These are phyloP conservation scores for Baryphthengus martii DNA, from an alignment of 2,113 vertebrate species.

Conservation along the genomic window DNA sequence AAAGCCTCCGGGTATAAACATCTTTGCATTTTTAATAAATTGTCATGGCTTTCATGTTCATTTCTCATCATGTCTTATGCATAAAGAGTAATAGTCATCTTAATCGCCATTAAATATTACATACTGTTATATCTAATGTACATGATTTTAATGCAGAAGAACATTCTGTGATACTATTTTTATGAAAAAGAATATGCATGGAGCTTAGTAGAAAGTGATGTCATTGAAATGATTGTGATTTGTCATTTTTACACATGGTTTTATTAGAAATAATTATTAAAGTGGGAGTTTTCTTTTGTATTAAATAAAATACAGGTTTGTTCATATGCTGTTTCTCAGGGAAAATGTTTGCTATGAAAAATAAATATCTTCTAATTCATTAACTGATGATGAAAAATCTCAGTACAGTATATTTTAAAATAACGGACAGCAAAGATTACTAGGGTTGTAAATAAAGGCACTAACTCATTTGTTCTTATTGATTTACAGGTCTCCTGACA, in stretches of 20 bases:
- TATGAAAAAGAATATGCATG: not conserved
- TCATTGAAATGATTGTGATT: not conserved
- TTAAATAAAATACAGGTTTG: not conserved
- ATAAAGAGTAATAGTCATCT: not conserved
- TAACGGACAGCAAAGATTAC: slow-evolving; percentile 29
- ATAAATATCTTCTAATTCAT: not conserved
- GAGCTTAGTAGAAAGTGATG: not conserved
- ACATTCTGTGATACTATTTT: not conserved
- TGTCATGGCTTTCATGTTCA: not conserved
- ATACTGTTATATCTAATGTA: not conserved
- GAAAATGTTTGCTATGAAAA: not conserved
- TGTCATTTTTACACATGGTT: not conserved
- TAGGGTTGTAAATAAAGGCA: slow-evolving; percentile 22
- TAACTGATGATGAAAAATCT: slow-evolving; percentile 26
- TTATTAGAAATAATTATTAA: not conserved
- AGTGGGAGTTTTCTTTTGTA: not conserved
- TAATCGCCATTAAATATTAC: not conserved
- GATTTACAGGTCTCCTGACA: slow-evolving; percentile 92
- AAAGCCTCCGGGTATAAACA: not conserved
- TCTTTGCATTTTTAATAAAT: not conserved
- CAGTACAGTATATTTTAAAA: slow-evolving; percentile 4
- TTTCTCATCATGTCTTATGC: not conserved
- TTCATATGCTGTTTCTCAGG: not conserved
- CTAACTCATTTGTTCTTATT: slow-evolving; percentile 72
- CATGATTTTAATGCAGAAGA: not conserved